A percentile compares a stretch with the other conserved stretches of the same genome.
phyloP scores from a whole-genome alignment of 2,797 vertebrate genomes.

The Stomatorhinus walkeri region DNA sequence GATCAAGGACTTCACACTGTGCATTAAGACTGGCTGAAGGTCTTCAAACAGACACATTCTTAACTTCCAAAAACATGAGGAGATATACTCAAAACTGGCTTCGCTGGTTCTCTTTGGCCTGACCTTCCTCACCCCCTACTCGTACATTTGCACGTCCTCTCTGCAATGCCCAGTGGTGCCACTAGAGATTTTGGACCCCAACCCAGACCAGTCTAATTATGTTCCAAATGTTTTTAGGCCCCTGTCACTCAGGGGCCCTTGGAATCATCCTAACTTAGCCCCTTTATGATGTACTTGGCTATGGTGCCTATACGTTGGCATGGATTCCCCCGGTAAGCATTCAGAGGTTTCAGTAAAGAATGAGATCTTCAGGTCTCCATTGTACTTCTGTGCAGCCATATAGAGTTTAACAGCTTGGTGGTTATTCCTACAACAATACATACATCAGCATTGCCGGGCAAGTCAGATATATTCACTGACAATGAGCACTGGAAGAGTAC shows the following conservation, averaged over 20 bases:
- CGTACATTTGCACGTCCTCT: not conserved
- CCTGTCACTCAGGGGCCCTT: not conserved
- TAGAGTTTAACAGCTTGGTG: not conserved
- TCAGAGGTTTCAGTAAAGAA: not conserved
- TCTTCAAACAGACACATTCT: not conserved
- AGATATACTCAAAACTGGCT: not conserved
- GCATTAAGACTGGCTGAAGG: not conserved
- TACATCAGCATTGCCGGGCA: conserved; percentile 56
- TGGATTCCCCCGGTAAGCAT: not conserved
- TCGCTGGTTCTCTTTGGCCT: not conserved
- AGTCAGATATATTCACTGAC: conserved; percentile 71
- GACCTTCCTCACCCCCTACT: not conserved
- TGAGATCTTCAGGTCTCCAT: not conserved
- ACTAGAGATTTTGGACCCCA: not conserved
- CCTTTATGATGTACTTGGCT: not conserved
- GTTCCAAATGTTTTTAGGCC: not conserved
- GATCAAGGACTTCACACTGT: not conserved
- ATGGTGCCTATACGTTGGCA: not conserved
- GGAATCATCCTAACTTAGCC: not conserved
- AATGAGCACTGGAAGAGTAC: conserved; percentile 61
- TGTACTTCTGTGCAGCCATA: not conserved
- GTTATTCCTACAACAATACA: not conserved
- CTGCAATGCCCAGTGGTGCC: not conserved
- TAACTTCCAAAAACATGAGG: not conserved
- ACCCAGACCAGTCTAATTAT: not conserved